Evolutionary conservation across 2,888 invertebrate genomes (phyloP).

Genomic region (Baronia brevicornis): DNA sequence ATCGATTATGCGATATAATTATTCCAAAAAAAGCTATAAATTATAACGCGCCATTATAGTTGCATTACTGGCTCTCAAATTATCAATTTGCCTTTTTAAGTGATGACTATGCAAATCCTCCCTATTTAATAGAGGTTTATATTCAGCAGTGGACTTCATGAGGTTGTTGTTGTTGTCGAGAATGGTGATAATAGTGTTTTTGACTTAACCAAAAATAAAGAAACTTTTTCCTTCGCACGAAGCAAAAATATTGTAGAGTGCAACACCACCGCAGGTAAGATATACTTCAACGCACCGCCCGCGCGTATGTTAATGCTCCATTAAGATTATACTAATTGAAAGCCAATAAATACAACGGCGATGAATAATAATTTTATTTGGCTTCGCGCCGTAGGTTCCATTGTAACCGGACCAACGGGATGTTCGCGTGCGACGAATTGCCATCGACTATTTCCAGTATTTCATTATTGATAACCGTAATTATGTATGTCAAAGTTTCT

Average conservation of each 20-base stretch:
- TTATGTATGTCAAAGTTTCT: conserved; percentile 1
- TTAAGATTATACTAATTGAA: conserved; percentile 76
- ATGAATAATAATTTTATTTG: conserved; percentile 75
- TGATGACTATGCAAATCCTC: neutral
- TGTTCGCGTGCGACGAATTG: conserved; percentile 51
- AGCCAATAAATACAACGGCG: conserved; percentile 75
- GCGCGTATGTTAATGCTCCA: conserved; percentile 73
- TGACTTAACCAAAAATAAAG: too few relatives aligned
- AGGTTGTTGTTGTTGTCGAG: too few relatives aligned
- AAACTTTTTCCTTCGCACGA: neutral
- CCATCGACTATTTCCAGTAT: conserved; percentile 10
- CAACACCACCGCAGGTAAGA: conserved; percentile 46
- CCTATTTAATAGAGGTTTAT: neutral
- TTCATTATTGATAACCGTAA: conserved; percentile 5
- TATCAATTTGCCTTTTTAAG: neutral
- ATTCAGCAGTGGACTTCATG: too few relatives aligned
- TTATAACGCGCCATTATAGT: too few relatives aligned
- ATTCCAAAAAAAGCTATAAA: too few relatives aligned
- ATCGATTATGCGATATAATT: too few relatives aligned
- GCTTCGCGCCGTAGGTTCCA: conserved; percentile 42
- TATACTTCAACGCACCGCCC: conserved; percentile 54
- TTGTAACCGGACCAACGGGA: conserved; percentile 32
- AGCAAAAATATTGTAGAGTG: conserved; percentile 24
- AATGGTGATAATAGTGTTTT: too few relatives aligned
- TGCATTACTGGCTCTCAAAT: too few relatives aligned